These are phyloP conservation scores for Siderastrea siderea DNA, from an alignment of 92 coral and sea anemone species.

Conservation along the genomic window DNA sequence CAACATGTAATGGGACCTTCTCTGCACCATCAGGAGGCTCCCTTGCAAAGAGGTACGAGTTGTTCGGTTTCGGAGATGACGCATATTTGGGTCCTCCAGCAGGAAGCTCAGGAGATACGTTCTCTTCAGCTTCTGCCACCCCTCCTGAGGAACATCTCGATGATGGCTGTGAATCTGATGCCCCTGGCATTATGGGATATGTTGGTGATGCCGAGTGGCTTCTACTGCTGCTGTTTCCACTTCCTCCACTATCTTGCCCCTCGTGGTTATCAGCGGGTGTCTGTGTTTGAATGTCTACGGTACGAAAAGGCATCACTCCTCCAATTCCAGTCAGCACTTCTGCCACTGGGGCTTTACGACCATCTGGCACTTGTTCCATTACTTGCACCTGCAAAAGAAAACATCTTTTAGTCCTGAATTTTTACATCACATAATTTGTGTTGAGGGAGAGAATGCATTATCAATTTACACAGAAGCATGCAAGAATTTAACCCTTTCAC, in stretches of 20 bases:
- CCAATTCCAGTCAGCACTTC: conserved; percentile 64
- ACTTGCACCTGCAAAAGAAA: conserved; percentile 42
- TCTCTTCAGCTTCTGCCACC: conserved; percentile 72
- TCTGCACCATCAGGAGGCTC: conserved; percentile 99
- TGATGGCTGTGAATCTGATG: conserved; percentile 82
- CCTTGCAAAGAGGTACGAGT: conserved; percentile 90
- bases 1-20: conserved; percentile 91
- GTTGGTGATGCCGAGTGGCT: conserved; percentile 93
- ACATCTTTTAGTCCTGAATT: background rate
- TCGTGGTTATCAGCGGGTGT: conserved; percentile 85
- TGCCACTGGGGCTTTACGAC: conserved; percentile 89
- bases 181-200: conserved; percentile 80
- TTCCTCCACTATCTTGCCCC: conserved; percentile 77
- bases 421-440: no score
- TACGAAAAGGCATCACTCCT: conserved; percentile 62
- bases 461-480: no score
- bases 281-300: conserved; percentile 88
- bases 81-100: conserved; percentile 87
- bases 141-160: conserved; percentile 93
- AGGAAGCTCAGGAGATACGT: conserved; percentile 85
- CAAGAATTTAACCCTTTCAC: no score
- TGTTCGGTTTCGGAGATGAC: conserved; percentile 95
- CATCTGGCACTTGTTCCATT: conserved; percentile 88
- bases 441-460: no score
- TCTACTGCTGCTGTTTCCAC: conserved; percentile 83